Percentiles rank a stretch among this genome's conserved stretches.
phyloP scores from a whole-genome alignment of 2,797 vertebrate genomes.

The Arnoldichthys spilopterus region DNA sequence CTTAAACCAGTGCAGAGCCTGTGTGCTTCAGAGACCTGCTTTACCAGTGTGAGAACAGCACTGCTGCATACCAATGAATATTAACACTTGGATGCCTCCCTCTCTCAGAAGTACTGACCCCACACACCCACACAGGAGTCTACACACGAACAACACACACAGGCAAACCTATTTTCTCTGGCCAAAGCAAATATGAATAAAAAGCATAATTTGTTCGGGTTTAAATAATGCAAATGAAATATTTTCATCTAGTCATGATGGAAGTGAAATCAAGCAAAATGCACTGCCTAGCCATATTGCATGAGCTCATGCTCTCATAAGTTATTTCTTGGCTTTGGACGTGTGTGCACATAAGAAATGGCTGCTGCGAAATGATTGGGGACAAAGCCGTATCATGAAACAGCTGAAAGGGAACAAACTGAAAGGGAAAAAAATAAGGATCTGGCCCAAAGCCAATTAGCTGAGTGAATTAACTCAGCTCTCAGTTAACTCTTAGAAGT shows the following conservation, averaged over 20 bases:
- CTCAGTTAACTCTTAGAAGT: neutral
- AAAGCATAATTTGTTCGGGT: neutral
- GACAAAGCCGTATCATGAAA: neutral
- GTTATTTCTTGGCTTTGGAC: neutral
- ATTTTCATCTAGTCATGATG: neutral
- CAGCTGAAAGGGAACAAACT: neutral
- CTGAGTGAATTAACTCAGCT: neutral
- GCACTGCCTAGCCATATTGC: neutral
- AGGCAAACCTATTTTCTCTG: neutral
- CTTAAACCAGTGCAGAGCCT: slow-evolving; percentile 13
- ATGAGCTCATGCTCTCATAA: neutral
- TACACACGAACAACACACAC: slow-evolving; percentile 5
- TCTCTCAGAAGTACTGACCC: slow-evolving; percentile 10
- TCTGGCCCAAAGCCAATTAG: neutral
- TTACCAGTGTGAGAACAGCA: slow-evolving; percentile 6
- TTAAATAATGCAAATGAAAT: slow-evolving; percentile 9
- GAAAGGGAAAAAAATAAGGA: neutral
- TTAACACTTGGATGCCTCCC: slow-evolving; percentile 1
- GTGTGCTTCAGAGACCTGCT: slow-evolving; percentile 21
- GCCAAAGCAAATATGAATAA: neutral
- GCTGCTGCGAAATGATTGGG: neutral
- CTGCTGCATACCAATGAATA: slow-evolving; percentile 8
- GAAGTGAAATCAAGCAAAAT: neutral
- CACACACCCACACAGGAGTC: slow-evolving; percentile 14
- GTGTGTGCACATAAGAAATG: neutral